Evolutionary conservation across 2,113 vertebrate genomes (phyloP), one percentile per base, ranked within the genome.

Genomic region (Amphiprion ocellaris): DNA sequence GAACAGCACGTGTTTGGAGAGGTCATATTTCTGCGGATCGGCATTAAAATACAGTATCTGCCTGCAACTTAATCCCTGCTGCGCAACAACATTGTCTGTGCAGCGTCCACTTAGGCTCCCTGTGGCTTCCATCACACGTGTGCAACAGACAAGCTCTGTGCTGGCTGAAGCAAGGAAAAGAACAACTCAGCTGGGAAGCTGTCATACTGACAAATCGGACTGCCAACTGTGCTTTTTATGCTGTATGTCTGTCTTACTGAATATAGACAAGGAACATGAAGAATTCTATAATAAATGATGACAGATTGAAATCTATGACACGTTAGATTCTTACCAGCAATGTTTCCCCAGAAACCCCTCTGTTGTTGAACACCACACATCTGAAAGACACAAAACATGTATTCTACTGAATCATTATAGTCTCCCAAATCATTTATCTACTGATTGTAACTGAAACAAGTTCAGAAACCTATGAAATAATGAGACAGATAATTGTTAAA

Each of bases 301-400:
- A 67, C 5, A 55, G 8, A 5, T 17, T 60, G 23, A 55, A 49
- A 26, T 46, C 24, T 61, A 6, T 28, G 37, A 26, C 24, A 37
- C 8, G n/a, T 33, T 53, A 1, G 58, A 87, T 85, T 64, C 96
- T 98, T 96, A 99, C 98, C 97, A 99, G 93, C 54, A 99, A 95
- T 37, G 94, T 96, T 90, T 99, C 98, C 21, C 98, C 98, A 17
- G 96, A 95, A 28, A 95, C 94, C 2, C 95, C 95, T 90, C 94
- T 92, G 87, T 95, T 95, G 90, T 95, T 95, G 84, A 99, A 98
- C 59, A 99, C 97, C 87, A 97, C 96, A 56, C 97, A 99, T 91
- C 97, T 99, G 94, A 93, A 97, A 96, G 12, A 68, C 19, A 86
- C 84, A 89, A 67, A 88, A 77, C 24, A 87, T 65, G 74, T 3